Evolutionary conservation across 2,888 invertebrate genomes (phyloP).

Genomic region (Sepiola atlantica): DNA sequence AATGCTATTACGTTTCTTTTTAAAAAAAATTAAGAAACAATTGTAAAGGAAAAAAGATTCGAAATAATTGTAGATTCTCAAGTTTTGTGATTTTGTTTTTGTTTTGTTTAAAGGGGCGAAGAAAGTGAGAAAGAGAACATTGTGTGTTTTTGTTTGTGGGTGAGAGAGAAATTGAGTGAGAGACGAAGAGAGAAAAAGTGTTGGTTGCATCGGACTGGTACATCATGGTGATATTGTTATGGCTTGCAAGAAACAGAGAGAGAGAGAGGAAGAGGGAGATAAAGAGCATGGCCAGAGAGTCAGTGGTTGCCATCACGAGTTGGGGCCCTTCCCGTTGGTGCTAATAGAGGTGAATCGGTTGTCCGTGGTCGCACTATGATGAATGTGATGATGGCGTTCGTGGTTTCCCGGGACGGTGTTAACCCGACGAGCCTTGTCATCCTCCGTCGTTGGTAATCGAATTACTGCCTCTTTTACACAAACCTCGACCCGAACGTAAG

Average conservation of each 20-base stretch:
- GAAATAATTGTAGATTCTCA: too few relatives aligned
- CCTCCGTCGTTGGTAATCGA: neutral
- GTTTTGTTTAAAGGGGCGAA: neutral
- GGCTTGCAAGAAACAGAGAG: neutral
- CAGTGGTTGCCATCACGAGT: neutral
- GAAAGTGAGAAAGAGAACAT: neutral
- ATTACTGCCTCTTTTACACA: neutral
- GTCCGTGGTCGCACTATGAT: neutral
- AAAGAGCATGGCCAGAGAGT: neutral
- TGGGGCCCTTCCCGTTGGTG: neutral
- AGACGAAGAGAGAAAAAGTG: too few relatives aligned
- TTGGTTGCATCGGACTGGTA: neutral
- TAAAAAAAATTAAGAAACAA: too few relatives aligned
- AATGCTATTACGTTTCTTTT: too few relatives aligned
- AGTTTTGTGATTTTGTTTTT: neutral
- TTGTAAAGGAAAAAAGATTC: too few relatives aligned
- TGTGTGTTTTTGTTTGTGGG: neutral
- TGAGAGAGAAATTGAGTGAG: too few relatives aligned
- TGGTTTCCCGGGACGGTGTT: neutral
- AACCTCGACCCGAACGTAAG: neutral
- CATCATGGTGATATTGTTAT: neutral
- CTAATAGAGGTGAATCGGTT: neutral
- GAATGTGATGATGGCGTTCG: neutral
- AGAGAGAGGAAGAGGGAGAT: too few relatives aligned
- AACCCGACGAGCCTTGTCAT: neutral